Evolutionary conservation across 2,113 vertebrate genomes (phyloP).

Genomic region (Cyprinus carpio): DNA sequence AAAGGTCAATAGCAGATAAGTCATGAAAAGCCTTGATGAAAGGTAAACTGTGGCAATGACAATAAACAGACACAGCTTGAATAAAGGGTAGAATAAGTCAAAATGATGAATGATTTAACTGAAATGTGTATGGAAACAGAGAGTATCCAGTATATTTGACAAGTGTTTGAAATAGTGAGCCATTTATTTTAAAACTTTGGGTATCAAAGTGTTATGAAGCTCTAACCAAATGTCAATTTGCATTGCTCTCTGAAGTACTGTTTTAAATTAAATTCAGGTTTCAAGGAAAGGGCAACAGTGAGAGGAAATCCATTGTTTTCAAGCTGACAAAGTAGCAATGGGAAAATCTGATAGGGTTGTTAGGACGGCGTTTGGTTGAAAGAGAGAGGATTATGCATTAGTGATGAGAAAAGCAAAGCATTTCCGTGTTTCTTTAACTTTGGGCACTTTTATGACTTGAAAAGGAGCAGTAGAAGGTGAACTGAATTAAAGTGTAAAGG

Average conservation of each 20-base stretch:
- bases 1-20: constrained; percentile 39
- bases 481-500: too few relatives aligned
- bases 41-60: constrained; percentile 25
- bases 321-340: neutral
- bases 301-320: neutral
- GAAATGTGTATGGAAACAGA: neutral
- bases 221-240: neutral
- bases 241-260: neutral
- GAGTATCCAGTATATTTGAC: neutral
- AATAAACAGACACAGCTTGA: constrained; percentile 18
- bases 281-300: neutral
- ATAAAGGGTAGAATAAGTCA: neutral
- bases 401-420: neutral
- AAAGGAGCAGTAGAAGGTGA: too few relatives aligned
- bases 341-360: neutral
- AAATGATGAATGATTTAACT: neutral
- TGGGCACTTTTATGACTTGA: neutral
- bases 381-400: neutral
- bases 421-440: neutral
- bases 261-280: neutral
- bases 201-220: neutral
- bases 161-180: neutral
- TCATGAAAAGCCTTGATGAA: constrained; percentile 26
- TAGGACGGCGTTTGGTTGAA: neutral
- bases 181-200: neutral